Base-by-base conservation (phyloP, 2,113 vertebrate species). In the Carlito syrichta region DNA sequence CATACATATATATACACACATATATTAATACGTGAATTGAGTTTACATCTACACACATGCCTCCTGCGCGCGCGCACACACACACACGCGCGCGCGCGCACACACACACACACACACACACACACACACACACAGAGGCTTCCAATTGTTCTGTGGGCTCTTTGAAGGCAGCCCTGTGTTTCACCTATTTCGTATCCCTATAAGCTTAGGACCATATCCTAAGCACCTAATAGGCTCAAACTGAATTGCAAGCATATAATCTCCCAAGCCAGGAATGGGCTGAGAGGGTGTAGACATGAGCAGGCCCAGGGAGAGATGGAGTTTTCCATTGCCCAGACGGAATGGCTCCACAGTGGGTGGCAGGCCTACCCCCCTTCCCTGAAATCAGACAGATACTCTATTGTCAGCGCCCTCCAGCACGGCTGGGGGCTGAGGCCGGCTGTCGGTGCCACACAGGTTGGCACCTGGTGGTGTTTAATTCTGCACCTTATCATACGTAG, bases 401-500 rank as follows among this genome's bases (percentile, higher is more conserved):
- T 94, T 94, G 95, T 71, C 60, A 45, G 12, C 1, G 0, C 87
- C 89, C 30, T 63, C 7, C 62, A 48, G 81, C 45, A 20, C 7
- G 8, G 63, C 87, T 32, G 45, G 62, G 69, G 84, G 89, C 50
- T 8, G 76, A 92, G 52, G 22, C 22, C 0, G 1, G 60, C 87
- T 81, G 84, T 88, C 84, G 25, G n/a, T 35, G 66, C 48, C 32
- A 20, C 86, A 48, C 63, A 97, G 91, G 82, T 86, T 94, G 95
- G 93, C 94, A 94, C 77, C 91, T 96, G 88, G 48, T 43, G 66
- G 45, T 73, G 27, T 82, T 94, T 94, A 95, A 91, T 91, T 94
- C 73, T 73, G 68, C 38, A 43, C 92, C 19, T 86, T 71, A 40
- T 32, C 30, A 1, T 11, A 90, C 56, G 4, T 17, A 90, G 85